These are phyloP conservation scores for Macaca nemestrina DNA, from an alignment of 2,113 vertebrate species.

Conservation along the genomic window DNA sequence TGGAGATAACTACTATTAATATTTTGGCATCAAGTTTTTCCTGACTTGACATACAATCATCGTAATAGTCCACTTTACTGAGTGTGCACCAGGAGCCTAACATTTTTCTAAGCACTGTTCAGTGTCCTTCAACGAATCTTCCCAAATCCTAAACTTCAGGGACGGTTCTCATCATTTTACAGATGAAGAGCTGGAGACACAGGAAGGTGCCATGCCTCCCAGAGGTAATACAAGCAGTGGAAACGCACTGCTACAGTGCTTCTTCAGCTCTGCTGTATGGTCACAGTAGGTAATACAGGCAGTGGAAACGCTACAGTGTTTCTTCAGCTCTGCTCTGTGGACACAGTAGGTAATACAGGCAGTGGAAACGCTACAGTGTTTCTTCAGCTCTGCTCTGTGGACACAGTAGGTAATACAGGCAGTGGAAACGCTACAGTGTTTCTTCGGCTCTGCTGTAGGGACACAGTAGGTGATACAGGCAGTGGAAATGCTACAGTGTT, in stretches of 20 bases:
- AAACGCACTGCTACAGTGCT: no score
- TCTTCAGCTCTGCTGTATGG: no score
- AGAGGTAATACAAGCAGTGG: fast-evolving
- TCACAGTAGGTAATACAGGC: no score
- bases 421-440: fast-evolving
- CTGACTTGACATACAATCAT: fast-evolving
- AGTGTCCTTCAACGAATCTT: fast-evolving
- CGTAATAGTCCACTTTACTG: fast-evolving
- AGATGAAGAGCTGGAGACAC: neutral
- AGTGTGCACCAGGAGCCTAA: fast-evolving
- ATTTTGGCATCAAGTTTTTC: neutral
- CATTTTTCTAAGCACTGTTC: fast-evolving
- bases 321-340: no score
- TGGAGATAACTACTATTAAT: fast-evolving
- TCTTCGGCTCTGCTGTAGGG: fast-evolving
- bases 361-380: no score
- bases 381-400: no score
- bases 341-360: no score
- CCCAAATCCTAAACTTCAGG: neutral
- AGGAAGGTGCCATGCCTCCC: neutral
- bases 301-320: fast-evolving
- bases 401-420: no score
- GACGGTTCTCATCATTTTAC: fast-evolving
- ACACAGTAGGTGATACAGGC: no score
- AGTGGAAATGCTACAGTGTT: no score